Percentiles rank a stretch among this genome's conserved stretches.
phyloP scores from a whole-genome alignment of 37 sponge, comb jelly and placozoan species.

The Aphrocallistes beatrix region DNA sequence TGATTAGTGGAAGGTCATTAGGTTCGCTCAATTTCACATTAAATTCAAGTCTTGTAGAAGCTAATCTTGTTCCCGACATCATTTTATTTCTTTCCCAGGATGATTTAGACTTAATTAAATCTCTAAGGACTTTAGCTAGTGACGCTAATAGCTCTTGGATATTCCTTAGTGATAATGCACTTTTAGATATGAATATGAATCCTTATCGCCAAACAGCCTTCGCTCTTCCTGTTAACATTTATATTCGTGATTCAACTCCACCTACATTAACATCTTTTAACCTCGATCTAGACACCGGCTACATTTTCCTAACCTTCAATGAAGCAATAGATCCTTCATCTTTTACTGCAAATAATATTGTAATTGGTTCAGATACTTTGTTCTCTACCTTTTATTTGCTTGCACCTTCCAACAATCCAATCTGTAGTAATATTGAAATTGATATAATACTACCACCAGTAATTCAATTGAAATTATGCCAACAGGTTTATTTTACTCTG shows the following conservation, averaged over 20 bases:
- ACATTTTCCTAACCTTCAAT: conserved; percentile 51
- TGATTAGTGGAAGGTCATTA: neutral
- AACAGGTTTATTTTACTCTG: neutral
- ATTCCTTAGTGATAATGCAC: neutral
- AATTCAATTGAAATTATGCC: neutral
- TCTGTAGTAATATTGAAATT: neutral
- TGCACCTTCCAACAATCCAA: neutral
- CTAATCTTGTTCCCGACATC: neutral
- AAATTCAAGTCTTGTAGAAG: neutral
- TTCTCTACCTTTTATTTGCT: neutral
- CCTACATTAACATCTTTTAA: conserved; percentile 25
- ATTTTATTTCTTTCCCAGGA: neutral
- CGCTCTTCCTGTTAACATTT: conserved; percentile 31
- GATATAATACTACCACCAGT: neutral
- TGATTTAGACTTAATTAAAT: neutral
- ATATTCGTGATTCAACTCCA: conserved; percentile 32
- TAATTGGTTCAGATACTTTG: neutral
- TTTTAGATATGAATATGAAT: neutral
- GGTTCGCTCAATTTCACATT: neutral
- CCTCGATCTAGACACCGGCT: conserved; percentile 58
- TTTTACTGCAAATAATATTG: conserved; percentile 10
- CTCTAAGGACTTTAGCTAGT: neutral
- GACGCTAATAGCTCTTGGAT: neutral
- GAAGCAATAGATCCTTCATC: conserved; percentile 58
- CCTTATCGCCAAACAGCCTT: neutral